Evolutionary conservation across 1,140 invertebrate species (phyloP).

Genomic region (Laupala kohalensis): DNA sequence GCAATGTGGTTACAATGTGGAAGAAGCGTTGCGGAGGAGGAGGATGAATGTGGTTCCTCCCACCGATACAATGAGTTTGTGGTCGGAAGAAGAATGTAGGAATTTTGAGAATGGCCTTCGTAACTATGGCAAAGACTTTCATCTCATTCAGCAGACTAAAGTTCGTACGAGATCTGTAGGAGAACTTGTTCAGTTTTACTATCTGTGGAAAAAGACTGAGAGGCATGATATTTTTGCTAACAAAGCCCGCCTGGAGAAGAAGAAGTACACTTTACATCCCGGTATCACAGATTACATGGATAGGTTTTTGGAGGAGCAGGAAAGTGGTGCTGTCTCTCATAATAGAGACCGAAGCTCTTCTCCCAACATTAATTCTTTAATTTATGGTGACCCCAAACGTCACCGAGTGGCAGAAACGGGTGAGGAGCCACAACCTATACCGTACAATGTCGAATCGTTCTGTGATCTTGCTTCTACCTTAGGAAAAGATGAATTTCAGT

Average conservation of each 20-base stretch:
- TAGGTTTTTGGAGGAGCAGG: conserved; percentile 69
- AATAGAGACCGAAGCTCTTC: conserved; percentile 28
- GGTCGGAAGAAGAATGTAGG: conserved; percentile 95
- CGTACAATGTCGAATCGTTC: conserved; percentile 3
- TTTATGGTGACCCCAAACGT: conserved; percentile 47
- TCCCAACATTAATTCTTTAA: conserved; percentile 37
- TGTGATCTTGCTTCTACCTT: conserved; percentile 7
- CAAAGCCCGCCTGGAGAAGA: conserved; percentile 70
- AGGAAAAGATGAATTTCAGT: conserved; percentile 8
- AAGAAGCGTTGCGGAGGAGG: conserved; percentile 77
- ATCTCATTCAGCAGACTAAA: conserved; percentile 86
- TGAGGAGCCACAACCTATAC: not conserved
- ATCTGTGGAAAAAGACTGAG: conserved; percentile 98
- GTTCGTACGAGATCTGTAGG: conserved; percentile 88
- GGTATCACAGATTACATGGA: conserved; percentile 80
- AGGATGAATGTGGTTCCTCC: conserved; percentile 63
- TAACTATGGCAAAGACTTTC: conserved; percentile 91
- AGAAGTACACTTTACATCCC: conserved; percentile 75
- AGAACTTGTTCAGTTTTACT: conserved; percentile 96
- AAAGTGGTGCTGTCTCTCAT: conserved; percentile 29
- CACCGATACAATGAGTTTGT: conserved; percentile 65
- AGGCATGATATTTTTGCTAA: conserved; percentile 85
- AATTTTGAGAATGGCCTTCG: conserved; percentile 92
- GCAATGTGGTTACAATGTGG: conserved; percentile 87
- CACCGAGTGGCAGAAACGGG: conserved; percentile 19